Conservation (phyloP, 2,888 invertebrate genomes). For the Trichacis sp. region DNA sequence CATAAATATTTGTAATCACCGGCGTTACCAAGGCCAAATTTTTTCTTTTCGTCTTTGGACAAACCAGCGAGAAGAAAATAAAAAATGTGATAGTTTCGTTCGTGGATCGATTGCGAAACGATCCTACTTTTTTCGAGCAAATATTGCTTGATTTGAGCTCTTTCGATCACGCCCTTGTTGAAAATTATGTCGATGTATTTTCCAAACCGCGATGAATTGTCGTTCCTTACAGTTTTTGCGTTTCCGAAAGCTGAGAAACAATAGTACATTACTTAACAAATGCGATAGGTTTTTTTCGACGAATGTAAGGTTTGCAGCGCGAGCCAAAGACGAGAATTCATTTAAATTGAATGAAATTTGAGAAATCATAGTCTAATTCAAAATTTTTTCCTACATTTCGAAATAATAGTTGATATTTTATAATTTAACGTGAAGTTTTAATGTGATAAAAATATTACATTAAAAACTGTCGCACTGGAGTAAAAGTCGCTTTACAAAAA, state of each 20-base stretch:
- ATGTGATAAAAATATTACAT: no score
- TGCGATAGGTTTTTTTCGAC: no score
- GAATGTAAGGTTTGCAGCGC: no score
- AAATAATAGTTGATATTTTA: no score
- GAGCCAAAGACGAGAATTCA: no score
- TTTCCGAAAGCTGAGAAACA: conserved; percentile 98
- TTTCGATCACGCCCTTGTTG: conserved; percentile 88
- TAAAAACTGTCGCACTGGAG: no score
- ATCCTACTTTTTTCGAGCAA: conserved; percentile 93
- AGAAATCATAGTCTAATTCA: no score
- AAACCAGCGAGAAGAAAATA: conserved; percentile 91
- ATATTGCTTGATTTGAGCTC: conserved; percentile 95
- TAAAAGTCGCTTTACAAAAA: no score
- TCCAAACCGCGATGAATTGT: conserved; percentile 96
- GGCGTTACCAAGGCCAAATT: conserved; percentile 80
- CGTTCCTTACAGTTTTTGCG: conserved; percentile 94
- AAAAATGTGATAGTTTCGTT: conserved; percentile 96
- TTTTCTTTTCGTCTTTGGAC: conserved; percentile 81
- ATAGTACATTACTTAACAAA: no score
- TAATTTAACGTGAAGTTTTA: no score
- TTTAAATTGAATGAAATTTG: no score
- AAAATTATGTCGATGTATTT: conserved; percentile 95
- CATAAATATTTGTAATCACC: conserved; percentile 85
- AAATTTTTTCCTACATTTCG: no score
- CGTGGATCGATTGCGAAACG: conserved; percentile 88